Base-by-base conservation (phyloP, 1,140 invertebrate genomes). In the Cotesia vestalis region DNA sequence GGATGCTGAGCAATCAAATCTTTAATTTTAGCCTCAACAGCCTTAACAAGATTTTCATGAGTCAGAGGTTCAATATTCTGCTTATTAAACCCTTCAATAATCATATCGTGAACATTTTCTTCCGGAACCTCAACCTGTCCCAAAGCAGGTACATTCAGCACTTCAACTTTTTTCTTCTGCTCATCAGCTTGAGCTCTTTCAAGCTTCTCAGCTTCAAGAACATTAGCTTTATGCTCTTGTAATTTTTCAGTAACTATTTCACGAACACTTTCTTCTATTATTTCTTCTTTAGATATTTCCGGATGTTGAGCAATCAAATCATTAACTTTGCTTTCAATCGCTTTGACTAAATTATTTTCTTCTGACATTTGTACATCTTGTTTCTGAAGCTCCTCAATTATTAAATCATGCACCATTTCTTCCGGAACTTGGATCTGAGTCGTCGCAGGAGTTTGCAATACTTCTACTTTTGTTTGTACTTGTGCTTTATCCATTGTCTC, bases 171-270 rank as follows among this genome's bases (percentile, higher is more conserved):
- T 34, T 57, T 51, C 71, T 73, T 59, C 66, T 72, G 67, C 76
- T 79, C 69, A 62, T 73, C 70, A 71, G 40, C 59, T 64, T 68
- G 62, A 74, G 64, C 53, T 71, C 77, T 51, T 71, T 67, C 72
- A 76, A 71, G 52, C 69, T 71, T 52, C 76, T 46, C 71, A 35
- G 63, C 27, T 46, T 73, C 6, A 3, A 51, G 38, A 60, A n/a
- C 9, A 34, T 70, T 74, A 62, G 5, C 57, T 34, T 61, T 51
- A 46, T 5, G 60, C 36, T 64, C 20, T 6, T 63, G 53, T 4
- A 67, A 8, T 40, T 78, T 62, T 9, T 60, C 17, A 3, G 64
- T 8, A 4, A 52, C 36, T 27, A 73, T 46, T 57, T 73, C 66
- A 35, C 66, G 36, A 9, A 67, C 46, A 61, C 12, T 73, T 64